These are phyloP conservation scores for Hemistola chrysoprasaria DNA, from an alignment of 2,888 invertebrate genomes.

Conservation along the genomic window DNA sequence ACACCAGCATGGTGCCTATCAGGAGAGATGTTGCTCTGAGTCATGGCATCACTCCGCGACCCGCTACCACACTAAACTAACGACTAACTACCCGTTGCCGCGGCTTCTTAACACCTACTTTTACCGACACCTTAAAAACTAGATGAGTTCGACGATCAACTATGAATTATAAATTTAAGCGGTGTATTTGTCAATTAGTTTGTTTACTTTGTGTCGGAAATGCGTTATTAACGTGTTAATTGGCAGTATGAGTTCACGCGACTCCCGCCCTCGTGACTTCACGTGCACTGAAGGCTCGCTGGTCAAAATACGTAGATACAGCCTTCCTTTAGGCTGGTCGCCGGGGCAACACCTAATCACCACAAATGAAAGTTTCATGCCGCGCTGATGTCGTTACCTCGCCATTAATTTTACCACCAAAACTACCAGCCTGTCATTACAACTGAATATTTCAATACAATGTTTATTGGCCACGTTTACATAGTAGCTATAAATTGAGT, in stretches of 20 bases:
- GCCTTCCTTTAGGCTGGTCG: constrained; percentile 62
- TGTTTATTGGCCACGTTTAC: background rate
- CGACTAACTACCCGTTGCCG: constrained; percentile 8
- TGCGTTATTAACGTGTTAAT: constrained; percentile 19
- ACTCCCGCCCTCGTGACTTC: constrained; percentile 45
- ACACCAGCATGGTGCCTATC: constrained; percentile 61
- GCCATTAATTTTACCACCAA: constrained; percentile 30
- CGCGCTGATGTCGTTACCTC: constrained; percentile 41
- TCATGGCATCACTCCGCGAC: constrained; percentile 55
- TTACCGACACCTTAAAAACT: constrained; percentile 5
- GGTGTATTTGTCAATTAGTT: constrained; percentile 1
- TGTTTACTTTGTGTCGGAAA: constrained; percentile 16
- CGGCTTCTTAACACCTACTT: constrained; percentile 4
- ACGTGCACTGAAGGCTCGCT: constrained; percentile 62
- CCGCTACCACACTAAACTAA: constrained; percentile 2
- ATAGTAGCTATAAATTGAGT: too few species aligned
- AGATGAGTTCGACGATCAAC: constrained; percentile 13
- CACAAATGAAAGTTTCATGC: constrained; percentile 74
- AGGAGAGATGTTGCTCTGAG: constrained; percentile 60
- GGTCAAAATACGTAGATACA: constrained; percentile 70
- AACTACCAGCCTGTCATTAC: constrained; percentile 18
- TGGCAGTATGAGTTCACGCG: constrained; percentile 35
- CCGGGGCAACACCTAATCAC: constrained; percentile 71
- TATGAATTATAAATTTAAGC: constrained; percentile 12
- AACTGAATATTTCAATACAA: constrained; percentile 7